Evolutionary conservation across 2,113 vertebrate species (phyloP).

Genomic region (Lethenteron camtschaticum): DNA sequence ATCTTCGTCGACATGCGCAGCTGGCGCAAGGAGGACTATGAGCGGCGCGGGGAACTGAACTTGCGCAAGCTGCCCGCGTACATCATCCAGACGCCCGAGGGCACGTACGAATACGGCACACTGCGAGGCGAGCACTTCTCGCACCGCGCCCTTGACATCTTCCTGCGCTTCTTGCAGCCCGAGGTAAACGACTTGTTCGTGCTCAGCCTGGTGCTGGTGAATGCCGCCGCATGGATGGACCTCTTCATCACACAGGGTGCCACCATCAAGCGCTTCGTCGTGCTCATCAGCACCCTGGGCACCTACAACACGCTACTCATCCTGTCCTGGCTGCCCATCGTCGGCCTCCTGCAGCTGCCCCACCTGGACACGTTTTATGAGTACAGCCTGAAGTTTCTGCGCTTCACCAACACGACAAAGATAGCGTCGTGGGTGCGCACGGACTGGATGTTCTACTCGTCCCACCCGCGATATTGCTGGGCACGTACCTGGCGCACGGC

Average conservation of each 20-base stretch:
- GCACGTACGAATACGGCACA: constrained; percentile 77
- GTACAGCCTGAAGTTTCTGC: constrained; percentile 71
- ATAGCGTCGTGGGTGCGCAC: constrained; percentile 72
- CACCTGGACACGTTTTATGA: constrained; percentile 73
- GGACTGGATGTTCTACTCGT: constrained; percentile 94
- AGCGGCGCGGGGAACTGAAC: constrained; percentile 32
- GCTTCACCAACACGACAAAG: constrained; percentile 74
- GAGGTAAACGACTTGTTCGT: constrained; percentile 94
- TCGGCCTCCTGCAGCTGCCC: constrained; percentile 77
- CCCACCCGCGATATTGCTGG: constrained; percentile 79
- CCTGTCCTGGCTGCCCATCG: constrained; percentile 88
- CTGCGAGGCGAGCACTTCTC: constrained; percentile 76
- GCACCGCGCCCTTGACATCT: constrained; percentile 71
- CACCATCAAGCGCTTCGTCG: constrained; percentile 85
- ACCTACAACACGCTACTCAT: constrained; percentile 86
- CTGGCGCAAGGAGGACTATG: constrained; percentile 55
- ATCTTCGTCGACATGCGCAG: constrained; percentile 73
- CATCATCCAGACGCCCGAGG: constrained; percentile 79
- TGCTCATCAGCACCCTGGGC: constrained; percentile 88
- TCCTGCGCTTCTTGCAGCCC: constrained; percentile 71
- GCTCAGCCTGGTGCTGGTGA: constrained; percentile 75
- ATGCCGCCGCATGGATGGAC: constrained; percentile 96
- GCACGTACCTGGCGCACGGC: constrained; percentile 73
- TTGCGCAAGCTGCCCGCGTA: constrained; percentile 55
- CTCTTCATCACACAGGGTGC: constrained; percentile 91